These are phyloP conservation scores for Zapornia atra DNA, from an alignment of 2,113 vertebrate genomes.

Conservation along the genomic window DNA sequence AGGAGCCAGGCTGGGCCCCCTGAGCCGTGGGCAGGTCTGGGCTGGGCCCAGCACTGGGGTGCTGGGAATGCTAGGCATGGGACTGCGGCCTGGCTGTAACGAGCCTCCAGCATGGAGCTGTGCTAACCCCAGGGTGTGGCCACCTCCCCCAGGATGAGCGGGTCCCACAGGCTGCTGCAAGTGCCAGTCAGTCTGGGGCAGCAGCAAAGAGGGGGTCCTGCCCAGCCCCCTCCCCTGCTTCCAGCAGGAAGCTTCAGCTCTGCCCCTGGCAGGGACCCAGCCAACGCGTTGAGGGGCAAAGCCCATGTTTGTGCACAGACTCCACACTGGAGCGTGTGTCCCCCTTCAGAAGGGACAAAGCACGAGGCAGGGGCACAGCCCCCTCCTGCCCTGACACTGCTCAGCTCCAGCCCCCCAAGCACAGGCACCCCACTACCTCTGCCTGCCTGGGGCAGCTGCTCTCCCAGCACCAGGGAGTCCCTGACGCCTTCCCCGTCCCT, in stretches of 20 bases:
- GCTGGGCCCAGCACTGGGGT: rapidly evolving
- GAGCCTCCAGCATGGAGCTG: background rate
- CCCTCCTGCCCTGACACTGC: background rate
- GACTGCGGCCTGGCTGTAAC: rapidly evolving
- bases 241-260: background rate
- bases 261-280: background rate
- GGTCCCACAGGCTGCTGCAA: background rate
- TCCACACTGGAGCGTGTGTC: rapidly evolving
- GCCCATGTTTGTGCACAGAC: rapidly evolving
- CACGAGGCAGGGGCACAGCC: background rate
- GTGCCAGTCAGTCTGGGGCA: rapidly evolving
- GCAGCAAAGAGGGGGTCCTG: background rate
- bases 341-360: too few relatives aligned
- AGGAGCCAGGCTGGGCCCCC: background rate
- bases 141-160: background rate
- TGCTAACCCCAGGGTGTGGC: too few relatives aligned
- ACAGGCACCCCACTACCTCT: rapidly evolving
- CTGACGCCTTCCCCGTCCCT: background rate
- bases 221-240: too few relatives aligned
- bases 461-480: too few relatives aligned
- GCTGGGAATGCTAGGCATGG: background rate
- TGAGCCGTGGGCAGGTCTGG: rapidly evolving
- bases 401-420: background rate
- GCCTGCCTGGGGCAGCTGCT: rapidly evolving
- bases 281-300: background rate